A percentile compares a stretch with the other conserved stretches of the same genome.
Conservation (phyloP, 2,888 invertebrate species). For the Ormia ochracea region DNA sequence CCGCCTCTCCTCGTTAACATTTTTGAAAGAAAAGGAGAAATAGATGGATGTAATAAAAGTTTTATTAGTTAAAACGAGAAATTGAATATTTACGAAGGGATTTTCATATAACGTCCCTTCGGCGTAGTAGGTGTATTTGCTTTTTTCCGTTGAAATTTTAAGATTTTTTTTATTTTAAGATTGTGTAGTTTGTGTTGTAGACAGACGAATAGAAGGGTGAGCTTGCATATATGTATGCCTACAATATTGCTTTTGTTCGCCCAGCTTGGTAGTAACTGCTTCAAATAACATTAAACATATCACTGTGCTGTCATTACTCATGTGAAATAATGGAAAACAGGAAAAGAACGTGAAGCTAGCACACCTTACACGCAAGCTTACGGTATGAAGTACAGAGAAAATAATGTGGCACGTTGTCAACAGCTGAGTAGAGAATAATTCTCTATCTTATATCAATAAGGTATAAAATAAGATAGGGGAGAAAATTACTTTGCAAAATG, state of each 20-base stretch:
- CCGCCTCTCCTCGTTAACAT: too few relatives aligned
- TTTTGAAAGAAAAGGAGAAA: too few relatives aligned
- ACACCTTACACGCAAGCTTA: slow-evolving; percentile 1
- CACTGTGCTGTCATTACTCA: slow-evolving; percentile 70
- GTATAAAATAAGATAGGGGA: neutral
- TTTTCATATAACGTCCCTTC: too few relatives aligned
- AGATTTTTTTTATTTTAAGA: too few relatives aligned
- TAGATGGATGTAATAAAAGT: too few relatives aligned
- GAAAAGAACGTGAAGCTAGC: neutral
- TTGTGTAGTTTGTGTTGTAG: too few relatives aligned
- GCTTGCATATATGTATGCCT: neutral
- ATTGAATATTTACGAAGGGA: too few relatives aligned
- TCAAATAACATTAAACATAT: slow-evolving; percentile 50
- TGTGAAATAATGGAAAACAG: slow-evolving; percentile 68
- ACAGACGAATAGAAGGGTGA: too few relatives aligned
- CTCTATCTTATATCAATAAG: neutral
- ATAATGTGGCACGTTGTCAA: neutral
- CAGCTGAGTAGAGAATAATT: neutral
- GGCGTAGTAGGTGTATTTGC: too few relatives aligned
- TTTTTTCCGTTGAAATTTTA: too few relatives aligned
- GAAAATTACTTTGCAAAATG: slow-evolving; percentile 11
- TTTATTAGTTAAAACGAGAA: too few relatives aligned
- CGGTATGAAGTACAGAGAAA: neutral
- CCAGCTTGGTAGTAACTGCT: slow-evolving; percentile 47
- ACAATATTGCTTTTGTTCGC: neutral